phyloP scores from a whole-genome alignment of 2,113 vertebrate species.

The Callopanchax toddi region DNA sequence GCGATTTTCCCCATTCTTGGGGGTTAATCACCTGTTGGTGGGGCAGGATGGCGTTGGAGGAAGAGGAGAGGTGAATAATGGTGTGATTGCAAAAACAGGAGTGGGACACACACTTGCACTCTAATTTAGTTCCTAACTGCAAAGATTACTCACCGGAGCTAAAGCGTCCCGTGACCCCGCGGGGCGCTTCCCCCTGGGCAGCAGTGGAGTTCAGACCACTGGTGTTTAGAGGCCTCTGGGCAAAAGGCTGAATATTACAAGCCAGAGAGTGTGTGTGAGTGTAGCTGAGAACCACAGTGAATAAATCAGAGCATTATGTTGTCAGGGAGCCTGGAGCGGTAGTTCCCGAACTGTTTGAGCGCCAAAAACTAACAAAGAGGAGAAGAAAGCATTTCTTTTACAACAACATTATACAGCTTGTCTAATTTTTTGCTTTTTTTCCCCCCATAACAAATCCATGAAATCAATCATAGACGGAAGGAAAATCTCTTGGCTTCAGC shows the following conservation, averaged over 20 bases:
- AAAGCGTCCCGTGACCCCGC: constrained; percentile 25
- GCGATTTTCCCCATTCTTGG: constrained; percentile 32
- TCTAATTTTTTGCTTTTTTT: background rate
- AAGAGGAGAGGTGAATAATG: constrained; percentile 2
- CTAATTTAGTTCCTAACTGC: background rate
- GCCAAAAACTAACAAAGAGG: constrained; percentile 12
- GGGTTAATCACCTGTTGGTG: constrained; percentile 51
- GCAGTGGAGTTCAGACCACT: constrained; percentile 19
- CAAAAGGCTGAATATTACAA: constrained; percentile 11
- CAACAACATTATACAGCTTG: background rate
- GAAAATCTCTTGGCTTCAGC: background rate
- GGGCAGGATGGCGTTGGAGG: background rate
- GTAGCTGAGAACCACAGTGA: constrained; percentile 31
- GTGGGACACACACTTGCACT: background rate
- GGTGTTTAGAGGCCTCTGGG: constrained; percentile 5
- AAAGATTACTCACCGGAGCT: constrained; percentile 23
- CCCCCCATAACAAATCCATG: constrained; percentile 1
- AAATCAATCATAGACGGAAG: constrained; percentile 2
- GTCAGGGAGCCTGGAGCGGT: constrained; percentile 16
- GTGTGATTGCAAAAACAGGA: background rate
- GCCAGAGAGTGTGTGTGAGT: constrained; percentile 28
- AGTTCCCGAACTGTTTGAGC: constrained; percentile 8
- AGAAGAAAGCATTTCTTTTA: constrained; percentile 5
- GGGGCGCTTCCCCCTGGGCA: constrained; percentile 4
- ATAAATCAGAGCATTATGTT: constrained; percentile 40